Evolutionary conservation across 30 jellyfish, hydroid and myxozoan genomes (phyloP).

Genomic region (Aurelia aurita complex sp. Pacific): DNA sequence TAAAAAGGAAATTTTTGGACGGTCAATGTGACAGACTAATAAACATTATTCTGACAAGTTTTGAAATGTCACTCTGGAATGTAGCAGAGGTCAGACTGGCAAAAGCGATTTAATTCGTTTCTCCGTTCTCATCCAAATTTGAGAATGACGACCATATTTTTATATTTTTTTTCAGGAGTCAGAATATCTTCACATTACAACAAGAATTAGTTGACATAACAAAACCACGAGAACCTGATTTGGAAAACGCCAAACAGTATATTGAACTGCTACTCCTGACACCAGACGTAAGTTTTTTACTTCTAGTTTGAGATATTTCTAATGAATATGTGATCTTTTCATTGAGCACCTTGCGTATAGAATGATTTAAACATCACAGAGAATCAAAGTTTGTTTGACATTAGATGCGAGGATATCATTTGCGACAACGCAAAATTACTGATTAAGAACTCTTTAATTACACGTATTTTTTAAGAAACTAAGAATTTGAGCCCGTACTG

Average conservation of each 20-base stretch:
- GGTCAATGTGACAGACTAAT: too few species aligned
- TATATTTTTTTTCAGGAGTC: constrained; percentile 65
- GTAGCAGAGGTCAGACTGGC: too few species aligned
- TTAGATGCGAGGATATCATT: neutral
- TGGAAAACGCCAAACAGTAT: constrained; percentile 94
- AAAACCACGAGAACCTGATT: constrained; percentile 92
- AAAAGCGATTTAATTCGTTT: too few species aligned
- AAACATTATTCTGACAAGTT: too few species aligned
- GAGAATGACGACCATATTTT: too few species aligned
- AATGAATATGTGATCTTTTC: neutral
- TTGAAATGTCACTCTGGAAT: too few species aligned
- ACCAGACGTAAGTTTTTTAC: constrained; percentile 81
- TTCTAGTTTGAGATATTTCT: neutral
- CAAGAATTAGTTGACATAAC: constrained; percentile 92
- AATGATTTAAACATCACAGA: neutral
- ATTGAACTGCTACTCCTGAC: constrained; percentile 85
- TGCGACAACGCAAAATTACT: neutral
- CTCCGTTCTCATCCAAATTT: too few species aligned
- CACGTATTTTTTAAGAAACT: too few species aligned
- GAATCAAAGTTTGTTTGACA: neutral
- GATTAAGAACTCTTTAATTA: too few species aligned
- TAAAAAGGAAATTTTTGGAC: too few species aligned
- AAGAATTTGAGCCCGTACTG: too few species aligned
- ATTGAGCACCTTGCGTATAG: neutral
- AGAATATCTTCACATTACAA: constrained; percentile 91